Evolutionary conservation across 2,797 vertebrate species (phyloP), one percentile per base, ranked within the genome.

Genomic region (Enteromius argenteus): DNA sequence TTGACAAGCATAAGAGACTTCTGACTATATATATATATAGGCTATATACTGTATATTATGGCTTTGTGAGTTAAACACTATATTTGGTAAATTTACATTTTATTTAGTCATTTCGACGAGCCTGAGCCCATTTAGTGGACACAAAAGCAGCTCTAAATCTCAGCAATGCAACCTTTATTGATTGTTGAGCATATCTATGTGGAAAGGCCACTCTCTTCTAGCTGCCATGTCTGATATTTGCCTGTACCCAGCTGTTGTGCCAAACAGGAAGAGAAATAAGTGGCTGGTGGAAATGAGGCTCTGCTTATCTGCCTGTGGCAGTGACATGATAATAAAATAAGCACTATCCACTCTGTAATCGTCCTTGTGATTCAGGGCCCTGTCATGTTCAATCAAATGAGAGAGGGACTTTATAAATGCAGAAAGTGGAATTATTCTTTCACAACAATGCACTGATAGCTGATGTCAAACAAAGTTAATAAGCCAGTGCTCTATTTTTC

Each of bases 251-350:
- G 80, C 85, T 85, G 82, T 80, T 87, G 75, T 23, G 58, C 75
- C 88, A 89, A 88, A 86, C 87, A 87, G 86, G 89, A 86, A 85
- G 67, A 79, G 68, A 87, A 87, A 83, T 82, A 88, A 90, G 88
- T 91, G 87, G 89, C 83, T 90, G 83, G 85, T 75, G 80, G 85
- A 92, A 88, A 90, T 89, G 90, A 90, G 80, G 77, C 88, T 86
- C 88, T 87, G 88, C 94, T 94, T 92, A 92, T 93, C 90, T 92
- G 91, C 93, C 92, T 80, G 75, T 85, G 92, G 89, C 86, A 88
- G 73, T 92, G 93, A 94, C 92, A 91, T 91, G 91, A 93, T 94
- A 93, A 94, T 93, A 89, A 91, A 91, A 89, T 84, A 88, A 90
- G 87, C 86, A 85, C 91, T 90, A 90, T 93, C 90, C 91, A 85